Percentiles rank a stretch among this genome's conserved stretches.
These are phyloP conservation scores for Porites australiensis DNA, from an alignment of 64 coral and sea anemone genomes.

Conservation along the genomic window DNA sequence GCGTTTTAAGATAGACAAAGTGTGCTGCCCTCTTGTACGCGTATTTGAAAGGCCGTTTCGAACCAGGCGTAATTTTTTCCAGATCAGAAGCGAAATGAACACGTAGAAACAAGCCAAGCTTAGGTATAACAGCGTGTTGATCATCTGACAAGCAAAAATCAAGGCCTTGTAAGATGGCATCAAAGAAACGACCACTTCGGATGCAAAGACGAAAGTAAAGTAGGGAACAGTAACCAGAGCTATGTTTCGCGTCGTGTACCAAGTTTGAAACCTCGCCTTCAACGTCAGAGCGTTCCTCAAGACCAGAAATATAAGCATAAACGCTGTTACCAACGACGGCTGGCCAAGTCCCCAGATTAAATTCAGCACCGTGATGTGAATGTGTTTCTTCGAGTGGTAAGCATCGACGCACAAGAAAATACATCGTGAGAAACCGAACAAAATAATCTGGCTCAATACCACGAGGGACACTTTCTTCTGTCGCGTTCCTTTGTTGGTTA, in stretches of 20 bases:
- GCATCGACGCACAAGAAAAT: conserved; percentile 54
- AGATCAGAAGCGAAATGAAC: conserved; percentile 24
- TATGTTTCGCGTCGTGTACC: conserved; percentile 67
- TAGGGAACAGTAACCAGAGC: conserved; percentile 38
- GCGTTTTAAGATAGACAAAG: conserved; percentile 18
- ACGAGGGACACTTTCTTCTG: conserved; percentile 54
- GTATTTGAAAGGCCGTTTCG: background rate
- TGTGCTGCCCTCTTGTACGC: background rate
- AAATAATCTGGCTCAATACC: background rate
- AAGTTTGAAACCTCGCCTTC: conserved; percentile 53
- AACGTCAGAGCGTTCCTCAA: conserved; percentile 51
- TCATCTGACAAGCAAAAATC: conserved; percentile 44
- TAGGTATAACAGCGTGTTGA: conserved; percentile 19
- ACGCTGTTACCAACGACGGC: conserved; percentile 55
- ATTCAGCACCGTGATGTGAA: conserved; percentile 22
- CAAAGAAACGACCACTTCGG: conserved; percentile 37
- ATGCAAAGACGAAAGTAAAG: conserved; percentile 39
- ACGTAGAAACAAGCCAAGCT: conserved; percentile 19
- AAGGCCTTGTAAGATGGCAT: conserved; percentile 14
- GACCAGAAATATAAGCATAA: conserved; percentile 49
- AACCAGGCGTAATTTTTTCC: conserved; percentile 1
- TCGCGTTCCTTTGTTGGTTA: background rate
- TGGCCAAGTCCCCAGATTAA: conserved; percentile 64
- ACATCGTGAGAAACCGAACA: conserved; percentile 35
- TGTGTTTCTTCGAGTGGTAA: conserved; percentile 41